Evolutionary conservation across 1,140 invertebrate genomes (phyloP).

Genomic region (Pachypeltis micranthus): DNA sequence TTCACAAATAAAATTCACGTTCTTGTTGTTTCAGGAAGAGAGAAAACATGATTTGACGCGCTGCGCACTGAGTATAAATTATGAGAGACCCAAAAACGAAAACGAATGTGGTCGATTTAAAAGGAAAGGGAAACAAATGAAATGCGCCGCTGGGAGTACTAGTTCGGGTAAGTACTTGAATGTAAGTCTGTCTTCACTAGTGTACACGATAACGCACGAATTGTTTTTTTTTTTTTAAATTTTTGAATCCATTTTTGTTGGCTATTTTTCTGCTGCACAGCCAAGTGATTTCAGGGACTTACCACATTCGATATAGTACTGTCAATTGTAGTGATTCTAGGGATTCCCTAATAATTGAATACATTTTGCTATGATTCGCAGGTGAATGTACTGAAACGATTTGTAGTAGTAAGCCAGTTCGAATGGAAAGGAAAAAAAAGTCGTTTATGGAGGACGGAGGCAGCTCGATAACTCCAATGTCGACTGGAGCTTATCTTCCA

Average conservation of each 20-base stretch:
- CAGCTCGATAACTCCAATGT: conserved; percentile 42
- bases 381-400: background rate
- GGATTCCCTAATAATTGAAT: no score
- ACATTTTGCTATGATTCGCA: no score
- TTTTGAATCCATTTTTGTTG: no score
- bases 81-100: background rate
- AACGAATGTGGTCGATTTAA: no score
- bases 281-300: no score
- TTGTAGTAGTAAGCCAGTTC: background rate
- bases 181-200: no score
- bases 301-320: no score
- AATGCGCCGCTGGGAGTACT: background rate
- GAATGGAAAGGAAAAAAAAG: conserved; percentile 33
- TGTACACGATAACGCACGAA: no score
- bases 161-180: background rate
- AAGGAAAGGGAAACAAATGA: conserved; percentile 2
- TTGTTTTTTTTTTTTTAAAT: no score
- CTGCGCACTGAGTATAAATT: background rate
- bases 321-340: no score
- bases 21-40: background rate
- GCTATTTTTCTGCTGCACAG: no score
- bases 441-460: conserved; percentile 52
- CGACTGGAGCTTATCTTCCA: conserved; percentile 44
- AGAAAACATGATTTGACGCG: background rate
- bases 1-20: no score